Base-by-base conservation (phyloP, 2,113 vertebrate species). In the Silurus glanis region DNA sequence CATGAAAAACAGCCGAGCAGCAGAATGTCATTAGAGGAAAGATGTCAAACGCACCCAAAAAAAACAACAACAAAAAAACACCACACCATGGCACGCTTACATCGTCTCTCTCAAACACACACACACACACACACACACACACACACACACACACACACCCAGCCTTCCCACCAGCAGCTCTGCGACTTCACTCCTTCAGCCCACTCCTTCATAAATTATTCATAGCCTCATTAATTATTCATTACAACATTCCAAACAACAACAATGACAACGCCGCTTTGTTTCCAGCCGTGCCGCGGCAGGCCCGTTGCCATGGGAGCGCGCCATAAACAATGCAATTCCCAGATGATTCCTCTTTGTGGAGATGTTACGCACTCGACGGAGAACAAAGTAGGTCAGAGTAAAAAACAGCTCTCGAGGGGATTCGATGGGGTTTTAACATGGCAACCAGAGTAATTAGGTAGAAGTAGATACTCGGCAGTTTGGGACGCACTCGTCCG, bases 191-290 rank as follows among this genome's bases (percentile, higher is more conserved):
- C 78, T 80, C 16, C 86, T 74, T 80, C 75, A 58, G 66, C 93
- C 92, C 91, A 91, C 92, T 88, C 88, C 69, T 89, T 94, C 91
- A 94, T 94, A 71, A 90, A 95, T 95, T 91, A 95, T 94, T 93
- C 92, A 93, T 90, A 14, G 37, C 3, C 51, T 89, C 92, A 94
- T 95, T 93, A 94, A 95, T 95, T 93, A 94, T 95, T 95, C 93
- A 95, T 93, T 89, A 92, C 93, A 91, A 94, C 94, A 94, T 94
- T 95, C 93, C 93, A 92, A 94, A 94, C 92, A 94, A 94, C 92
- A 95, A 94, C 93, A 93, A 83, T 91, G 93, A 94, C 93, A 94
- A 95, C 92, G 53, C 23, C 5, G 94, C 93, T 95, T 94, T 94
- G 93, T 94, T 94, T 94, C 92, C 72, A 91, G 93, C 90, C 87